Conservation (phyloP, 1,140 invertebrate genomes). For the Uloborus diversus region DNA sequence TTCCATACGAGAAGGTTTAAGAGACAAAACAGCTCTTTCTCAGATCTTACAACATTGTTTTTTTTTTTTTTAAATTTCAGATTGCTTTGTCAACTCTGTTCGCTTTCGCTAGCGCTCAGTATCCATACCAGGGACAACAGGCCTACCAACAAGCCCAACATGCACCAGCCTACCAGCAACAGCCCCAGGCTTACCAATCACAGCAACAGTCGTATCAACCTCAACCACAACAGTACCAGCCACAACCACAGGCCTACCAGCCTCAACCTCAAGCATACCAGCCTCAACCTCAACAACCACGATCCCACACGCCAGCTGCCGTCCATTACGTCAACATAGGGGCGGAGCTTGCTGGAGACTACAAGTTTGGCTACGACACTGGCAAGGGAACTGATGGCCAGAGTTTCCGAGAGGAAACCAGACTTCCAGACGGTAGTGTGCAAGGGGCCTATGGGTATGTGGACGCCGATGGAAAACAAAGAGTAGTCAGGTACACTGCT, state of each 20-base stretch:
- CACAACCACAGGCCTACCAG: not conserved
- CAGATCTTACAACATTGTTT: too few species aligned
- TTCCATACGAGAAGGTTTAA: too few species aligned
- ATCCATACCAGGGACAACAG: conserved; percentile 14
- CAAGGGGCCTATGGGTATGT: conserved; percentile 72
- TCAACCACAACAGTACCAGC: not conserved
- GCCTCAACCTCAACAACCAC: not conserved
- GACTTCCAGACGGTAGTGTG: conserved; percentile 60
- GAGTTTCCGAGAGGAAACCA: conserved; percentile 58
- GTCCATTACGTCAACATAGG: conserved; percentile 58
- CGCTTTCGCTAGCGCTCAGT: conserved; percentile 13
- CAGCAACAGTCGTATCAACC: conserved; percentile 15
- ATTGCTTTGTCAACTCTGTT: conserved; percentile 20
- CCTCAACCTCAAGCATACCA: conserved; percentile 10
- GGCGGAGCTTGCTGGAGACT: conserved; percentile 54
- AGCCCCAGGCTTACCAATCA: not conserved
- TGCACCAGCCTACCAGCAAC: conserved; percentile 17
- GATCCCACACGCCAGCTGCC: conserved; percentile 24
- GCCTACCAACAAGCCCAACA: not conserved
- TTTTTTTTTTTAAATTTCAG: conserved; percentile 5
- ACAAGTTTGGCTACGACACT: conserved; percentile 59
- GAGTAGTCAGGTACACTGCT: conserved; percentile 73
- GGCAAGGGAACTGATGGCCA: conserved; percentile 55
- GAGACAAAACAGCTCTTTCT: too few species aligned
- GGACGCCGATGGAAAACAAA: conserved; percentile 69